Evolutionary conservation across 2,888 invertebrate species (phyloP).

Genomic region (Parasteatoda lunata): DNA sequence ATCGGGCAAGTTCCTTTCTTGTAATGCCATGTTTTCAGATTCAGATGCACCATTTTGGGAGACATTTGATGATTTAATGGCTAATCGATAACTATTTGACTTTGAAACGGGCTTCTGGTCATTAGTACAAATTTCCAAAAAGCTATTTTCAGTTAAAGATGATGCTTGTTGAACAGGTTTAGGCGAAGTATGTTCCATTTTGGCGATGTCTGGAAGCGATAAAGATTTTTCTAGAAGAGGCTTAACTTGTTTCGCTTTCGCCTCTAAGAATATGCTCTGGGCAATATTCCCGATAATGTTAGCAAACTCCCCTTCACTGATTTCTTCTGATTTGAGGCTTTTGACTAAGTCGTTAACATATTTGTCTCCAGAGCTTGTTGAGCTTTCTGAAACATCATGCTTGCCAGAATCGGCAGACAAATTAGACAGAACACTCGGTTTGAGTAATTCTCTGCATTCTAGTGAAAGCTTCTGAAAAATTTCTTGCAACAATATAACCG

Average conservation of each 20-base stretch:
- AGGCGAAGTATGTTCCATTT: not conserved
- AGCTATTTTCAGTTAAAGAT: slow-evolving; percentile 25
- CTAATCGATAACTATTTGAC: not conserved
- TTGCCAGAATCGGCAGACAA: not conserved
- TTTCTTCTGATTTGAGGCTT: slow-evolving; percentile 28
- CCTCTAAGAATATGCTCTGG: slow-evolving; percentile 50
- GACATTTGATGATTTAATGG: not conserved
- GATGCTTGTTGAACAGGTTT: not conserved
- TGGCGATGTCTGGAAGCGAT: slow-evolving; percentile 42
- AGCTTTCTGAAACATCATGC: not conserved
- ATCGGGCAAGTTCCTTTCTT: slow-evolving; percentile 27
- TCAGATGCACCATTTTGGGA: not conserved
- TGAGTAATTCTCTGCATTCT: slow-evolving; percentile 53
- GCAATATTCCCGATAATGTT: slow-evolving; percentile 52
- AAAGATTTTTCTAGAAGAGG: slow-evolving; percentile 5
- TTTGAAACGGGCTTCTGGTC: not conserved
- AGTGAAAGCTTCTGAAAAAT: slow-evolving; percentile 60
- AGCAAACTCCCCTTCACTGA: slow-evolving; percentile 52
- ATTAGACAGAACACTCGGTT: slow-evolving; percentile 1
- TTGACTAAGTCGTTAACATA: slow-evolving; percentile 36
- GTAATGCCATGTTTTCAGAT: not conserved
- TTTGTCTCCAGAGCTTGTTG: slow-evolving; percentile 1
- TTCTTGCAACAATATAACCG: slow-evolving; percentile 54
- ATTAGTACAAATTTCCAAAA: not conserved
- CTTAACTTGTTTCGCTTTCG: slow-evolving; percentile 30